A percentile compares a stretch with the other conserved stretches of the same genome.
These are phyloP conservation scores for Phoebastria nigripes DNA, from an alignment of 2,797 vertebrate species.

Conservation along the genomic window DNA sequence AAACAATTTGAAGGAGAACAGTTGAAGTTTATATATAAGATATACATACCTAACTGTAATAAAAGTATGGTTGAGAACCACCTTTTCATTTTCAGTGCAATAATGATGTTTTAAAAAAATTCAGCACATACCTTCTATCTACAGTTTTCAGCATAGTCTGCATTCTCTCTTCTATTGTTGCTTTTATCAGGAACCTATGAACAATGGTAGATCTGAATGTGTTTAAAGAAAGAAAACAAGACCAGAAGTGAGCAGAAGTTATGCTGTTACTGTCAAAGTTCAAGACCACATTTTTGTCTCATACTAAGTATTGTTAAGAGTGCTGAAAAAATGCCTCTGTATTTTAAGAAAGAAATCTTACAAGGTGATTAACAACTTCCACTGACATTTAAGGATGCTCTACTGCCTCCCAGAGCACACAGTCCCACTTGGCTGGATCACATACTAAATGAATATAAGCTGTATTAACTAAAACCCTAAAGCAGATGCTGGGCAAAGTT, in stretches of 20 bases:
- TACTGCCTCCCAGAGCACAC: neutral
- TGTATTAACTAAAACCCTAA: neutral
- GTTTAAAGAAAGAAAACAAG: conserved; percentile 27
- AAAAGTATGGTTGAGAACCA: neutral
- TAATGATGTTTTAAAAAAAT: neutral
- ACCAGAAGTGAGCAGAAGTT: neutral
- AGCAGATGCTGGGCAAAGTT: neutral
- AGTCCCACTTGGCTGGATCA: neutral
- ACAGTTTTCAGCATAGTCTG: conserved; percentile 95
- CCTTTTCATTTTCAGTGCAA: neutral
- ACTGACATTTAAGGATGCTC: neutral
- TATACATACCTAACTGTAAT: neutral
- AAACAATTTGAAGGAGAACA: neutral
- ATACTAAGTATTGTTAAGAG: neutral
- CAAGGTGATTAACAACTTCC: neutral
- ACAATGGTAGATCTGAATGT: conserved; percentile 89
- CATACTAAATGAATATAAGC: neutral
- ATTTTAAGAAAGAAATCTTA: neutral
- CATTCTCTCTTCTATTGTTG: conserved; percentile 98
- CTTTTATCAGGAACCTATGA: conserved; percentile 96
- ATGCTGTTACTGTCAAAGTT: neutral
- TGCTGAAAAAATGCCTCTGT: neutral
- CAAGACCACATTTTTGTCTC: neutral
- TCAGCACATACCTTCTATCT: conserved; percentile 84
- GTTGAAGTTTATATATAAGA: neutral